Conservation (phyloP, 30 jellyfish, hydroid and myxozoan species). For the Turritopsis dohrnii region DNA sequence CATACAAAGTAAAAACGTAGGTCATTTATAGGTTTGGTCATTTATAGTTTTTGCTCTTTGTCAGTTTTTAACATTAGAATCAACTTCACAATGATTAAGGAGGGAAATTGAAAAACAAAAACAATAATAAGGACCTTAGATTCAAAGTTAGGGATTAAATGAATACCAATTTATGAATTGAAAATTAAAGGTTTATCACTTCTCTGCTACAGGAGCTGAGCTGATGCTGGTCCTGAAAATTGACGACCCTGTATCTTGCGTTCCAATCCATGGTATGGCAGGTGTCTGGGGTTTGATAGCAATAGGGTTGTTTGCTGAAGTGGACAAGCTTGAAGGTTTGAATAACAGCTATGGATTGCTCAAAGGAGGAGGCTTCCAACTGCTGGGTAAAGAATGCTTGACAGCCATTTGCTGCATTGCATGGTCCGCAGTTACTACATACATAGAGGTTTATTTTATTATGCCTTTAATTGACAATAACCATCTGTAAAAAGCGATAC, state of each 20-base stretch:
- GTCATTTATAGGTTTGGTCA: too few species aligned
- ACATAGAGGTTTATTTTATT: constrained; percentile 8
- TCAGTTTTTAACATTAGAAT: too few species aligned
- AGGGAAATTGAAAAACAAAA: too few species aligned
- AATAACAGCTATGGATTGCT: not conserved
- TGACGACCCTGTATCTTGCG: constrained; percentile 21
- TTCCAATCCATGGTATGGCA: constrained; percentile 13
- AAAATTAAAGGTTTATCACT: too few species aligned
- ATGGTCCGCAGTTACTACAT: constrained; percentile 21
- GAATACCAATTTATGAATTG: too few species aligned
- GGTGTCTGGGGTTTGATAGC: constrained; percentile 8
- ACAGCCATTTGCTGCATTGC: not conserved
- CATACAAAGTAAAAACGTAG: too few species aligned
- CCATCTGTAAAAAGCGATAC: too few species aligned
- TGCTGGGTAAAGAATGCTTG: not conserved
- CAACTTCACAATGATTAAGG: too few species aligned
- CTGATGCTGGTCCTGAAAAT: not conserved
- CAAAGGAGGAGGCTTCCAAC: constrained; percentile 3
- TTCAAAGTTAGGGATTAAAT: too few species aligned
- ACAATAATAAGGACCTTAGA: too few species aligned
- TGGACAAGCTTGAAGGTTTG: constrained; percentile 2
- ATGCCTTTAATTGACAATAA: too few species aligned
- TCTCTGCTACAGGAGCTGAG: not conserved
- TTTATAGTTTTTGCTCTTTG: too few species aligned
- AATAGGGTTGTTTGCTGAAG: constrained; percentile 14